phyloP scores from a whole-genome alignment of 2,113 vertebrate genomes.

The Xyliphius kryptos region DNA sequence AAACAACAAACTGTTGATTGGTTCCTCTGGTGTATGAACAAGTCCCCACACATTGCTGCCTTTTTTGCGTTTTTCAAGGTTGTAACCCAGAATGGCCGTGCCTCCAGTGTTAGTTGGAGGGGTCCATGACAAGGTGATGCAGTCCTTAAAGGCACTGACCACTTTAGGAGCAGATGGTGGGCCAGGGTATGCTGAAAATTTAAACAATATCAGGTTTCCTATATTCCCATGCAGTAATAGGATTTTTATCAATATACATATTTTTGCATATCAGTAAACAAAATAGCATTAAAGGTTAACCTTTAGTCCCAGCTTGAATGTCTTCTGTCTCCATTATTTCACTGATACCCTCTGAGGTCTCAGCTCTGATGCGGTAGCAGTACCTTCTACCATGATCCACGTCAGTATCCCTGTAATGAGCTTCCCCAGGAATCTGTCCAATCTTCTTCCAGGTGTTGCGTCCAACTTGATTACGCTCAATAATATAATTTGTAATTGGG shows the following conservation, averaged over 20 bases:
- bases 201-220: too few relatives aligned
- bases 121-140: too few relatives aligned
- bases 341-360: constrained; percentile 67
- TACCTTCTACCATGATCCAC: constrained; percentile 77
- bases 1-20: constrained; percentile 59
- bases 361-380: constrained; percentile 73
- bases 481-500: constrained; percentile 64
- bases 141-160: constrained; percentile 46
- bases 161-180: constrained; percentile 73
- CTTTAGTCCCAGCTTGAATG: constrained; percentile 73
- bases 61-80: constrained; percentile 81
- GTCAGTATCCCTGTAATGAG: constrained; percentile 66
- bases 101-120: constrained; percentile 50
- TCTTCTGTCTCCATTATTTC: constrained; percentile 72
- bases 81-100: constrained; percentile 73
- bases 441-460: constrained; percentile 72
- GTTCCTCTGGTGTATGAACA: constrained; percentile 58
- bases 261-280: too few relatives aligned
- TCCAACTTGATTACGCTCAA: constrained; percentile 77
- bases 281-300: too few relatives aligned
- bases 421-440: constrained; percentile 61
- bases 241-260: too few relatives aligned
- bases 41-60: constrained; percentile 74
- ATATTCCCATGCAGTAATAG: too few relatives aligned
- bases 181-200: constrained; percentile 69